Evolutionary conservation across 2,888 invertebrate genomes (phyloP).

Genomic region (Neoaliturus tenellus): DNA sequence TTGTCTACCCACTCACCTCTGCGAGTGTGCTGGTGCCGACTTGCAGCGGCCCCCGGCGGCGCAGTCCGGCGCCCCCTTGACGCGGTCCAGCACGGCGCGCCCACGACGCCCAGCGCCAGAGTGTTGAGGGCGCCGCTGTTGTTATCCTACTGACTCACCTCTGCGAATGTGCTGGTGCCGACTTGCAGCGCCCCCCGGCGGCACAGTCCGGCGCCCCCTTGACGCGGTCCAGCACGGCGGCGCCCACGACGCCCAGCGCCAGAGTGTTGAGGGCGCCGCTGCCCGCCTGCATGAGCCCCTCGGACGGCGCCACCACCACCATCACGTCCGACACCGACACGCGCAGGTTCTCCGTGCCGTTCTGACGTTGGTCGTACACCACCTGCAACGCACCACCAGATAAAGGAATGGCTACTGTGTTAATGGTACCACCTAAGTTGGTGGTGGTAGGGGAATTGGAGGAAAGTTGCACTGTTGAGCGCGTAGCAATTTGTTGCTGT

Average conservation of each 20-base stretch:
- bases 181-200: constrained; percentile 38
- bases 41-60: background rate
- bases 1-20: no score
- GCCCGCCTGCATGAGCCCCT: constrained; percentile 77
- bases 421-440: no score
- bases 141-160: background rate
- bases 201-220: constrained; percentile 44
- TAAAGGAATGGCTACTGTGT: no score
- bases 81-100: constrained; percentile 42
- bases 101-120: background rate
- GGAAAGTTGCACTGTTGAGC: no score
- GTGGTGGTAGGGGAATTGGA: no score
- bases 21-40: no score
- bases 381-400: no score
- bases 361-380: constrained; percentile 84
- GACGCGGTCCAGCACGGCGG: constrained; percentile 55
- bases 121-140: no score
- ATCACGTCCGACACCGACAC: constrained; percentile 83
- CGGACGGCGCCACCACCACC: constrained; percentile 80
- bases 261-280: constrained; percentile 67
- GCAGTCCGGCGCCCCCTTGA: background rate
- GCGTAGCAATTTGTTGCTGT: no score
- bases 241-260: constrained; percentile 52
- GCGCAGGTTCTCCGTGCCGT: constrained; percentile 85
- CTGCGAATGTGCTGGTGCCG: background rate